A percentile compares a stretch with the other conserved stretches of the same genome.
Evolutionary conservation across 2,113 vertebrate species (phyloP).

Genomic region (Tichodroma muraria): DNA sequence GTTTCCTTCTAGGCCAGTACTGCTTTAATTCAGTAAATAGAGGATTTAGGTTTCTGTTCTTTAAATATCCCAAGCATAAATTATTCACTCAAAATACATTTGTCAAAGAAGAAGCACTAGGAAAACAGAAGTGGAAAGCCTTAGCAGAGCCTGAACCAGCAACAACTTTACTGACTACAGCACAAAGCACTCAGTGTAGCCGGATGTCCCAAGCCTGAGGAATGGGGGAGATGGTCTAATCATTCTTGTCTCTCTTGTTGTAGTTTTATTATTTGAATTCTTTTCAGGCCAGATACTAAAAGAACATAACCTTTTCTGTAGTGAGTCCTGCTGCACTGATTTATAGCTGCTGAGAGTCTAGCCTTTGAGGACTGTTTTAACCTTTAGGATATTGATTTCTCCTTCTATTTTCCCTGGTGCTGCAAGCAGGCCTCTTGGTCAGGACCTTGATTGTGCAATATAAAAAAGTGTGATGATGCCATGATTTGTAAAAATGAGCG

Average conservation of each 20-base stretch:
- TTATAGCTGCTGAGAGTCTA: not conserved
- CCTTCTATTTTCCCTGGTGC: not conserved
- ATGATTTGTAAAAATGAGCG: not conserved
- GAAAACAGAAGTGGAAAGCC: not conserved
- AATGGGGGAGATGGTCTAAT: slow-evolving; percentile 8
- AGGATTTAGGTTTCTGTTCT: slow-evolving; percentile 22
- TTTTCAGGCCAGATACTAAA: not conserved
- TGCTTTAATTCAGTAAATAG: not conserved
- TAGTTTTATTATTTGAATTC: slow-evolving; percentile 6
- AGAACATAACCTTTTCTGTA: not conserved
- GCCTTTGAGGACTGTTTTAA: slow-evolving; percentile 6
- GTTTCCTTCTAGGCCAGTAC: not conserved
- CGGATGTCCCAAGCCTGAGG: not conserved
- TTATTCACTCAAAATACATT: slow-evolving; percentile 55
- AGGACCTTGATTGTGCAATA: not conserved
- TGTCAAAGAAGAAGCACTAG: slow-evolving; percentile 4
- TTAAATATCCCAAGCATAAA: slow-evolving; percentile 54
- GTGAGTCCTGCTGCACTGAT: not conserved
- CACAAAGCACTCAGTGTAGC: slow-evolving; percentile 4
- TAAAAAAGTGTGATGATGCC: not conserved
- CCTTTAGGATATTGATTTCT: slow-evolving; percentile 20
- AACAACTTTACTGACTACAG: not conserved
- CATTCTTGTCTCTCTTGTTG: not conserved
- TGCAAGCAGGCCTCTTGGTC: not conserved
- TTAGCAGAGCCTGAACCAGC: not conserved